phyloP scores from a whole-genome alignment of 2,888 invertebrate genomes.

The Malacosoma neustria region DNA sequence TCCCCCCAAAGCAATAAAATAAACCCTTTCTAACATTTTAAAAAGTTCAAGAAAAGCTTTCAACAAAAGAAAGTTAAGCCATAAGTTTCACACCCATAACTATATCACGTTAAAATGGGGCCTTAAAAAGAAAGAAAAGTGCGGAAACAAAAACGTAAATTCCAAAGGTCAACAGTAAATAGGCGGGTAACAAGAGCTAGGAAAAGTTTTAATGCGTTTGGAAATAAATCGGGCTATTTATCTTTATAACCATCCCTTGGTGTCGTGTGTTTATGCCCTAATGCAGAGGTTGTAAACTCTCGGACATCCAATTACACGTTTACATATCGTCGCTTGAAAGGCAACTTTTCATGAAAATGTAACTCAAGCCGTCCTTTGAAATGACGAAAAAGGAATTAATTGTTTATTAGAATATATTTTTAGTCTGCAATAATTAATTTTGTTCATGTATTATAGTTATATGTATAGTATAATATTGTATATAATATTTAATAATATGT shows the following conservation, averaged over 20 bases:
- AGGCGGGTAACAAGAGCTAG: slow-evolving; percentile 21
- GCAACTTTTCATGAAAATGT: no score
- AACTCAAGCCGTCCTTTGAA: no score
- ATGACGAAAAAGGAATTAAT: no score
- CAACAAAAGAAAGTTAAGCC: neutral
- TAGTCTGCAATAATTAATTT: no score
- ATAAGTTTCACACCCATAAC: slow-evolving; percentile 17
- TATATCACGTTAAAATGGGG: slow-evolving; percentile 11
- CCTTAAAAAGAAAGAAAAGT: slow-evolving; percentile 18
- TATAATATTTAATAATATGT: no score
- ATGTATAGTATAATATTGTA: no score
- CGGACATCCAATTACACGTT: neutral
- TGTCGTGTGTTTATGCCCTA: slow-evolving; percentile 19
- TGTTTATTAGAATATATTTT: no score
- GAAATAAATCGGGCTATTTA: slow-evolving; percentile 59
- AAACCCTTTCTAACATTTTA: neutral
- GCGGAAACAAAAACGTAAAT: slow-evolving; percentile 24
- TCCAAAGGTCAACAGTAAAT: slow-evolving; percentile 30
- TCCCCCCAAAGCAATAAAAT: neutral
- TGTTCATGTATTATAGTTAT: no score
- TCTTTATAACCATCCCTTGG: slow-evolving; percentile 45
- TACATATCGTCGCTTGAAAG: no score
- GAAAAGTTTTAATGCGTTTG: slow-evolving; percentile 56
- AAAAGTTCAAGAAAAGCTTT: neutral
- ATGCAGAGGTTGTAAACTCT: slow-evolving; percentile 6